phyloP scores from a whole-genome alignment of 2,113 vertebrate species.

The Bagarius yarrelli region DNA sequence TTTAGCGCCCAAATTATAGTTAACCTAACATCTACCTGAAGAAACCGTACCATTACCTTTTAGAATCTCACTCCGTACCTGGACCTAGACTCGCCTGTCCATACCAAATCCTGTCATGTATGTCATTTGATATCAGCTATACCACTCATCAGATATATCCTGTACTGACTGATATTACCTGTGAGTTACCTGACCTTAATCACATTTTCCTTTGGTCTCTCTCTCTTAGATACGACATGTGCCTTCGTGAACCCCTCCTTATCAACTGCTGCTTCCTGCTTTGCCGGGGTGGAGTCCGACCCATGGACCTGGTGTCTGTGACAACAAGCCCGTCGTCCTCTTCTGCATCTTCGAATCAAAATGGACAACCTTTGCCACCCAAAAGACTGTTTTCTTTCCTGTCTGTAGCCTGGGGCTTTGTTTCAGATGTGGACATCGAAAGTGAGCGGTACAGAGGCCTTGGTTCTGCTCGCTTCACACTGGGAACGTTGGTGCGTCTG shows the following conservation, averaged over 20 bases:
- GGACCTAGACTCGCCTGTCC: background rate
- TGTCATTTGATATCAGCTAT: background rate
- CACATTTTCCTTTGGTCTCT: background rate
- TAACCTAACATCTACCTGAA: background rate
- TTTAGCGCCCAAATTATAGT: background rate
- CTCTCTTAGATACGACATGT: constrained; percentile 78
- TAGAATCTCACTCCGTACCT: background rate
- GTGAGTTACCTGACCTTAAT: background rate
- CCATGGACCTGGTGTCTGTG: constrained; percentile 87
- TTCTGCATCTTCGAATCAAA: constrained; percentile 52
- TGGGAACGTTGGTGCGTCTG: constrained; percentile 81
- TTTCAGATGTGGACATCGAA: constrained; percentile 90
- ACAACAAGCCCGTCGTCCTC: constrained; percentile 76
- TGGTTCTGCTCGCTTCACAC: constrained; percentile 84
- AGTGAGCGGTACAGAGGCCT: constrained; percentile 85
- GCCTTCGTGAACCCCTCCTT: constrained; percentile 83
- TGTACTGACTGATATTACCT: background rate
- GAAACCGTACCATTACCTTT: background rate
- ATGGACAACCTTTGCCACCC: constrained; percentile 57
- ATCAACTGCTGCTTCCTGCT: constrained; percentile 87
- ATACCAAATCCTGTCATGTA: background rate
- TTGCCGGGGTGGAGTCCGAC: constrained; percentile 77
- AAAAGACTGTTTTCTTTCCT: constrained; percentile 84
- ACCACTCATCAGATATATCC: background rate
- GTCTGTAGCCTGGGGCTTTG: constrained; percentile 89